phyloP scores from a whole-genome alignment of 2,113 vertebrate genomes.

The Mixornis gularis region DNA sequence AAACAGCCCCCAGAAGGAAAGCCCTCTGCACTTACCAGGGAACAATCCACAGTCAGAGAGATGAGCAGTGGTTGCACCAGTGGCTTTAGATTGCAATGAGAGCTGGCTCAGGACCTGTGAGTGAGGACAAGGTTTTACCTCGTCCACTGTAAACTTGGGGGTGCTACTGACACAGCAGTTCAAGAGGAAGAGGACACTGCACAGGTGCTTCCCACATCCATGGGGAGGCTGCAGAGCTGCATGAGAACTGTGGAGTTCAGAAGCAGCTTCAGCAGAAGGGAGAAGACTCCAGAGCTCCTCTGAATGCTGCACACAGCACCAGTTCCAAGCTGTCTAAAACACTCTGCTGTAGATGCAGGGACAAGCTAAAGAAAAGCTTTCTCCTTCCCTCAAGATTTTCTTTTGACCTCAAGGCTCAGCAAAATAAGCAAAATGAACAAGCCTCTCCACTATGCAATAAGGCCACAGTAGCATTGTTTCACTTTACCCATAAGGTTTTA shows the following conservation, averaged over 20 bases:
- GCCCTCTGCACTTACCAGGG: neutral
- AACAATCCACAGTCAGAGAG: neutral
- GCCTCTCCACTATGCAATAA: neutral
- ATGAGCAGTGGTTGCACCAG: accelerated
- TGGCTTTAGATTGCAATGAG: neutral
- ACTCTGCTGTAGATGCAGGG: neutral
- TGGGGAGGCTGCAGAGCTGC: neutral
- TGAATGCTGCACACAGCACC: neutral
- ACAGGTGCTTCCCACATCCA: neutral
- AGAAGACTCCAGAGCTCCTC: neutral
- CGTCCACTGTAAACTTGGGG: neutral
- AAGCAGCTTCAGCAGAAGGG: neutral
- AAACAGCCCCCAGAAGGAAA: neutral
- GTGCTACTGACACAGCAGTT: neutral
- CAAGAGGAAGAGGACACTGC: neutral
- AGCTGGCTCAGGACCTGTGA: neutral
- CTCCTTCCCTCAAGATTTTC: neutral
- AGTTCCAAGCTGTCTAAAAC: neutral
- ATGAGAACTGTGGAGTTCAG: neutral
- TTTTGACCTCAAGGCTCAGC: neutral
- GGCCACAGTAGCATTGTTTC: neutral
- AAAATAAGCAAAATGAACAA: neutral
- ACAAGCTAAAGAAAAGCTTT: neutral
- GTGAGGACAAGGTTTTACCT: neutral
- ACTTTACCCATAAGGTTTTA: neutral